Percentiles rank a stretch among this genome's conserved stretches.
These are phyloP conservation scores for Halocynthia aurantium DNA, from an alignment of 23 tunicate species.

Conservation along the genomic window DNA sequence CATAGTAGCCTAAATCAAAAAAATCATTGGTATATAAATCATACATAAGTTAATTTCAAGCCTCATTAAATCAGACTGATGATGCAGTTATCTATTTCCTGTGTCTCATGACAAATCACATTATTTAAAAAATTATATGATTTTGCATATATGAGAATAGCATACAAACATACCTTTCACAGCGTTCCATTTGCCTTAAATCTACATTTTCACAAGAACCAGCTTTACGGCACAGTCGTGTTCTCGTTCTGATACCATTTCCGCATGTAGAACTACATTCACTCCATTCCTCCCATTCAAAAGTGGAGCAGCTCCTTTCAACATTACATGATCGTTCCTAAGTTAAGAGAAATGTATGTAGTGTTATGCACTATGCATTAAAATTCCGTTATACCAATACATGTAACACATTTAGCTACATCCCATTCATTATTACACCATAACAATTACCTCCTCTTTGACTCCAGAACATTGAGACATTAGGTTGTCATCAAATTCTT, in stretches of 20 bases:
- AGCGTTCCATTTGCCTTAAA: conserved; percentile 24
- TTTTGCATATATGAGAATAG: not conserved
- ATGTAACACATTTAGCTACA: not conserved
- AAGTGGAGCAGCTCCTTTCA: conserved; percentile 15
- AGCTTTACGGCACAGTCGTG: conserved; percentile 23
- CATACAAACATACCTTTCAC: conserved; percentile 20
- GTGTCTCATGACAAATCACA: no score
- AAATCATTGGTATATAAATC: not conserved
- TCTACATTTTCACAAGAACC: conserved; percentile 19
- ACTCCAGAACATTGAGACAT: conserved; percentile 19
- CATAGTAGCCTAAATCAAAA: not conserved
- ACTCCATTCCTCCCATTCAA: conserved; percentile 41
- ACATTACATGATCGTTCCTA: conserved; percentile 23
- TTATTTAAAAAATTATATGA: no score
- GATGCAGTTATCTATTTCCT: not conserved
- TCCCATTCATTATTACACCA: not conserved
- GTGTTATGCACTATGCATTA: not conserved
- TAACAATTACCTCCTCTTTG: conserved; percentile 23
- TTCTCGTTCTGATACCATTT: conserved; percentile 15
- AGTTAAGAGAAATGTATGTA: not conserved
- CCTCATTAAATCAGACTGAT: not conserved
- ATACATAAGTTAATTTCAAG: not conserved
- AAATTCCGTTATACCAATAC: not conserved
- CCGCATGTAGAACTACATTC: conserved; percentile 45
- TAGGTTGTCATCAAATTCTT: not conserved